Evolutionary conservation across 2,888 invertebrate genomes (phyloP).

Genomic region (Neria commutata): DNA sequence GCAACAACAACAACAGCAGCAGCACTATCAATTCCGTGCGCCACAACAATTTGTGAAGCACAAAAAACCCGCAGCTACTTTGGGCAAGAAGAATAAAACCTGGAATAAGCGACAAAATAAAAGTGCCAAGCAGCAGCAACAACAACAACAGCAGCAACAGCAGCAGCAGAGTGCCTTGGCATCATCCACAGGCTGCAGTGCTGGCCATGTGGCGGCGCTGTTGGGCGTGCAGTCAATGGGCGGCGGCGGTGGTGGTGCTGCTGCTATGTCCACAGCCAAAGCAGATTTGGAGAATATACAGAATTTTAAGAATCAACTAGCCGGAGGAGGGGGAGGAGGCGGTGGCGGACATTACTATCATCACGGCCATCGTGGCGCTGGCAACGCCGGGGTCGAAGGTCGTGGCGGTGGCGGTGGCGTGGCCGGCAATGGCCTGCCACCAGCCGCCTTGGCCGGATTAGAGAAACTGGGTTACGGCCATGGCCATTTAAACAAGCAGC

Average conservation of each 20-base stretch:
- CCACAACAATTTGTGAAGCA: constrained; percentile 55
- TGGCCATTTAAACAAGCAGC: constrained; percentile 42
- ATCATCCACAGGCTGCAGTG: constrained; percentile 25
- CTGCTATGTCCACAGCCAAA: constrained; percentile 37
- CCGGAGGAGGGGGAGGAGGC: constrained; percentile 28
- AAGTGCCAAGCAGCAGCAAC: constrained; percentile 45
- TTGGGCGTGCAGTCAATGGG: constrained; percentile 5
- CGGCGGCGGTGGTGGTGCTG: constrained; percentile 18
- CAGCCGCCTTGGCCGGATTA: constrained; percentile 28
- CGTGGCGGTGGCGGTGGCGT: constrained; percentile 21
- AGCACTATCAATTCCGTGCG: constrained; percentile 57
- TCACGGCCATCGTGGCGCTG: constrained; percentile 13
- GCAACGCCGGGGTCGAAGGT: constrained; percentile 24
- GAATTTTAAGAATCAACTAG: constrained; percentile 57
- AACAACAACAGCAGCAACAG: constrained; percentile 31
- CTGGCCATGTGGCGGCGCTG: constrained; percentile 18
- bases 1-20: constrained; percentile 33
- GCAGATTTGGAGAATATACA: constrained; percentile 61
- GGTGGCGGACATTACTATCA: constrained; percentile 14
- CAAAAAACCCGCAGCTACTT: constrained; percentile 30
- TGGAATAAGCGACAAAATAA: constrained; percentile 59
- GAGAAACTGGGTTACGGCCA: constrained; percentile 51
- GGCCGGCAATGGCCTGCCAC: constrained; percentile 35
- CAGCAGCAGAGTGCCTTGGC: constrained; percentile 29
- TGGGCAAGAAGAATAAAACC: constrained; percentile 48